Percentiles rank a stretch among this genome's conserved stretches.
Conservation (phyloP, 2,888 invertebrate species). For the Mimachlamys varia region DNA sequence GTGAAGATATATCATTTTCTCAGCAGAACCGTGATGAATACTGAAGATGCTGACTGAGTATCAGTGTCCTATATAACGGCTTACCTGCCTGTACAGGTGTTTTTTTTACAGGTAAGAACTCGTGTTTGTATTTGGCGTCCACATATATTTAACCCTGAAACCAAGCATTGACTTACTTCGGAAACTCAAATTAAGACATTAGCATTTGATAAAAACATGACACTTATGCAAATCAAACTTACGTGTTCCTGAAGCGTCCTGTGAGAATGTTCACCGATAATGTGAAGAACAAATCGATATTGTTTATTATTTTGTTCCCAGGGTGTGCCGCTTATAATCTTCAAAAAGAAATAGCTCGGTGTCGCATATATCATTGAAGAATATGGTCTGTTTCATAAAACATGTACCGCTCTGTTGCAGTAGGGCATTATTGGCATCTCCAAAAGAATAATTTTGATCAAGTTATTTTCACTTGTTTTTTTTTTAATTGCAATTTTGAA, state of each 20-base stretch:
- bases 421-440: too few species aligned
- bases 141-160: background rate
- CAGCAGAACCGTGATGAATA: too few species aligned
- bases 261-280: background rate
- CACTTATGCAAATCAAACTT: background rate
- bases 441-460: too few species aligned
- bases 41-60: background rate
- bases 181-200: background rate
- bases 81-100: background rate
- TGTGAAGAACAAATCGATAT: background rate
- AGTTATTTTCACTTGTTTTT: too few species aligned
- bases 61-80: background rate
- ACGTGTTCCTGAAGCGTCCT: background rate
- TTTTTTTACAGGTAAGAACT: background rate
- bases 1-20: too few species aligned
- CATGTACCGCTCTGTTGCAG: background rate
- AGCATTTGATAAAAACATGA: background rate
- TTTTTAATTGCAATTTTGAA: too few species aligned
- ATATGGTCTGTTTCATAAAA: background rate
- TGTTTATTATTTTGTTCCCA: conserved; percentile 36
- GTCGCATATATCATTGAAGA: background rate
- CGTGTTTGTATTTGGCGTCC: background rate
- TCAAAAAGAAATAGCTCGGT: background rate
- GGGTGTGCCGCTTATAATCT: background rate
- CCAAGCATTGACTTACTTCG: background rate